Evolutionary conservation across 2,888 invertebrate species (phyloP).

Genomic region (Pheosia gnoma): DNA sequence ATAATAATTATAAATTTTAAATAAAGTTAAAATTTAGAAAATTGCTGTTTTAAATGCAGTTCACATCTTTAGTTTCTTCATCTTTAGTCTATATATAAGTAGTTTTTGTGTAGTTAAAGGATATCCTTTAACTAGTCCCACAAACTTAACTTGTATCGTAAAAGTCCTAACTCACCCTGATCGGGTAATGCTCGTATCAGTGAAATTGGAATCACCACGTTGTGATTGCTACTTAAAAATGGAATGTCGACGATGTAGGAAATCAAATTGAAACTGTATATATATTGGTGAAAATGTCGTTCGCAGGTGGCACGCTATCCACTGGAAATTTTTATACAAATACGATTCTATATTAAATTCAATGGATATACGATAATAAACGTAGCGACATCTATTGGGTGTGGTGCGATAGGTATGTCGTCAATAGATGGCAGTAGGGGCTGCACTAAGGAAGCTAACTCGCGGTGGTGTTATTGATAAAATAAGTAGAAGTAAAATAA

Average conservation of each 20-base stretch:
- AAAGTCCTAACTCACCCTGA: background rate
- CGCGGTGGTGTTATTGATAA: background rate
- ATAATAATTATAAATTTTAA: too few species aligned
- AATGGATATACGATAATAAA: conserved; percentile 8
- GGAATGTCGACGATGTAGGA: conserved; percentile 56
- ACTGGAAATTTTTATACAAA: conserved; percentile 35
- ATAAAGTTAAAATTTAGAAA: too few species aligned
- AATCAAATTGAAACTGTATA: conserved; percentile 73
- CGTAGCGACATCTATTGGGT: background rate
- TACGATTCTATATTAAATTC: conserved; percentile 38
- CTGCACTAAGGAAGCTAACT: background rate
- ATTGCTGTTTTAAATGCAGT: too few species aligned
- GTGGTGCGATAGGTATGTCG: conserved; percentile 5
- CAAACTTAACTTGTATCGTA: background rate
- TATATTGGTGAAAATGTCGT: conserved; percentile 61
- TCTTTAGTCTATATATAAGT: too few species aligned
- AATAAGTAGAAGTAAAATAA: background rate
- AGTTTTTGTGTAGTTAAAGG: too few species aligned
- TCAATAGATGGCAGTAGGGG: conserved; percentile 7
- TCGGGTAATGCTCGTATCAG: conserved; percentile 19
- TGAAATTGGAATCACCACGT: conserved; percentile 60
- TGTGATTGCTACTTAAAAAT: conserved; percentile 77
- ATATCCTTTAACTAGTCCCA: too few species aligned
- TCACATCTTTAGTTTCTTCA: too few species aligned
- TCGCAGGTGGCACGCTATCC: conserved; percentile 40